Percentiles rank a stretch among this genome's conserved stretches.
These are phyloP conservation scores for Schizopygopsis malacanthus DNA, from an alignment of 2,797 vertebrate species.

Conservation along the genomic window DNA sequence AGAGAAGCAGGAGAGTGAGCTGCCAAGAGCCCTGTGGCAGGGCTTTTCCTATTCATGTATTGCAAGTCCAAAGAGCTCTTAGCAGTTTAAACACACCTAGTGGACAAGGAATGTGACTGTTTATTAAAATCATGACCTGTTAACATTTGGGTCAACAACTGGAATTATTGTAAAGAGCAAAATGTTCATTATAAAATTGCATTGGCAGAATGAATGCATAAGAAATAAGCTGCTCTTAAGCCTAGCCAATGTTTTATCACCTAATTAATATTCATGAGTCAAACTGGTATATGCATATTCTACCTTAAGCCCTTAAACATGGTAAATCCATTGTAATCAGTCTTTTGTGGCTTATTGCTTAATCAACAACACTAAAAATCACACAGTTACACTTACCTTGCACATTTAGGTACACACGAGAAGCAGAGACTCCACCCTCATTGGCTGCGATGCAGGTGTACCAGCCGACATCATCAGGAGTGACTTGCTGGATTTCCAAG, in stretches of 20 bases:
- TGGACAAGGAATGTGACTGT: not conserved
- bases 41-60: conserved; percentile 52
- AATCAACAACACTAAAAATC: not conserved
- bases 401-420: conserved; percentile 84
- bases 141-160: not conserved
- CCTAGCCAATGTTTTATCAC: not conserved
- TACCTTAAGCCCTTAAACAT: not conserved
- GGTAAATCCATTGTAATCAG: not conserved
- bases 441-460: conserved; percentile 86
- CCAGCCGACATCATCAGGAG: conserved; percentile 79
- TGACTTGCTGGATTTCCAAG: conserved; percentile 80
- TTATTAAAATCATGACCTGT: not conserved
- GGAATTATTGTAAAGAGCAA: not conserved
- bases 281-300: not conserved
- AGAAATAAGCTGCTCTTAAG: not conserved
- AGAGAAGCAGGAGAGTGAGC: conserved; percentile 35
- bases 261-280: conserved; percentile 1
- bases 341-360: not conserved
- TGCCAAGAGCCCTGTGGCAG: conserved; percentile 54
- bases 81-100: conserved; percentile 5
- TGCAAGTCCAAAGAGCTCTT: conserved; percentile 19
- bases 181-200: not conserved
- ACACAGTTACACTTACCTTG: conserved; percentile 81
- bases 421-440: conserved; percentile 82
- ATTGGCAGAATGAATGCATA: not conserved